A percentile compares a stretch with the other conserved stretches of the same genome.
Conservation (phyloP, 2,113 vertebrate genomes). For the Dolichallabes microphthalmus region DNA sequence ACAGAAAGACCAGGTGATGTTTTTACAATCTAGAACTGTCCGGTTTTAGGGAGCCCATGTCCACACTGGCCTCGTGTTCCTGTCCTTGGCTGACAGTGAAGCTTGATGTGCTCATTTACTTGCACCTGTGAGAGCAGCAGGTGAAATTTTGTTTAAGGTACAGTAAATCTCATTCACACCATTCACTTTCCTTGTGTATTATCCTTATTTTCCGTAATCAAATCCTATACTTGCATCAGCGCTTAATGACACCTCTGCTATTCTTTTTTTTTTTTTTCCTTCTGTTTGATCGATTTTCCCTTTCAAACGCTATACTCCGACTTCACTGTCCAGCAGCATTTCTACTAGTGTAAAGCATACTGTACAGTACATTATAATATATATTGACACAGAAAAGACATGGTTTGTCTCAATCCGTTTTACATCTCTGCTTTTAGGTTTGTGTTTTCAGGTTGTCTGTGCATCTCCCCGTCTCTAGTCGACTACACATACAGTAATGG, state of each 20-base stretch:
- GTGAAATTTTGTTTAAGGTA: background rate
- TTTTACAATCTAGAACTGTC: background rate
- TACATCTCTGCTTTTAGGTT: background rate
- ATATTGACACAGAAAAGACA: background rate
- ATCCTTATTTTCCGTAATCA: background rate
- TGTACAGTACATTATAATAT: background rate
- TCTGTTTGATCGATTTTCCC: background rate
- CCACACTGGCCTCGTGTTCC: background rate
- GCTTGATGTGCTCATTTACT: background rate
- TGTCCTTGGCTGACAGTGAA: background rate
- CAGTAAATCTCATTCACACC: background rate
- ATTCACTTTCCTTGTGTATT: background rate
- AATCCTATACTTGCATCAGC: background rate
- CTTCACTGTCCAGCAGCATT: background rate
- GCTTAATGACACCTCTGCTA: background rate
- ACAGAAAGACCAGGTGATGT: background rate
- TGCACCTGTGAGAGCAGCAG: background rate
- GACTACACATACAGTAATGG: background rate
- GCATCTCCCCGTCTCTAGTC: background rate
- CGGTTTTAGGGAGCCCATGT: background rate
- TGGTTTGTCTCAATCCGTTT: background rate
- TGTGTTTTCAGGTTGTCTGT: background rate
- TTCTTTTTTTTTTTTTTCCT: background rate
- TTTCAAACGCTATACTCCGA: background rate
- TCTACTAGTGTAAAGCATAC: background rate